Evolutionary conservation across 2,113 vertebrate species (phyloP), one percentile per base, ranked within the genome.

Genomic region (Prietella phreatophila): DNA sequence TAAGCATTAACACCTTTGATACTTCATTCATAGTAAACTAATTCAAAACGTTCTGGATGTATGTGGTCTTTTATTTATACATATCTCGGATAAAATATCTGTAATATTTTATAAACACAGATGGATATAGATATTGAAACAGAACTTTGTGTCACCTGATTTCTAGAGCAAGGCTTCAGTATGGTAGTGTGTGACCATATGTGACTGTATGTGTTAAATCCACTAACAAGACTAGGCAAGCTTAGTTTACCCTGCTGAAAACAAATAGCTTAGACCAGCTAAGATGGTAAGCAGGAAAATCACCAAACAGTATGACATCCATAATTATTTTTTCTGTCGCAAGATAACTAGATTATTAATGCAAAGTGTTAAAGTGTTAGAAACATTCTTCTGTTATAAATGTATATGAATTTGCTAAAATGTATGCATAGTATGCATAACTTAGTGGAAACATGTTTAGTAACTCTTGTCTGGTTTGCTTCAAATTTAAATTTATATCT

Each of bases 21-120:
- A 71, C 50, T 56, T 30, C 22, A 22, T 56, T 84, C 61, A 67
- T 33, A 84, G 71, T 83, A 79, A 79, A 79, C 55, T 55, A n/a
- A 79, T 56, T 80, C 76, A 80, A 80, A 55, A 7, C 15, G 33
- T 15, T 84, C 61, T 50, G 61, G 27, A 53, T 30, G 61, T 84
- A n/a, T 50, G 50, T 15, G 50, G n/a, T 79, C 27, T 55, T 79
- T 78, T 56, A 33, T 55, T 80, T 56, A n/a, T 33, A 55, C 27
- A 55, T 19, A 1, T 55, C 1, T 79, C 2, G 2, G 30, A 19
- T 36, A 36, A 56, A 60, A 3, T 11, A 82, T 4, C 50, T 60
- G 20, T 36, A 33, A 58, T 82, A 60, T 36, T 39, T 2, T 36
- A 25, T 20, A n/a, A n/a, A 78, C 5, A 9, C 14, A 53, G 22